phyloP scores from a whole-genome alignment of 2,797 vertebrate species.

The Bufotes viridis region DNA sequence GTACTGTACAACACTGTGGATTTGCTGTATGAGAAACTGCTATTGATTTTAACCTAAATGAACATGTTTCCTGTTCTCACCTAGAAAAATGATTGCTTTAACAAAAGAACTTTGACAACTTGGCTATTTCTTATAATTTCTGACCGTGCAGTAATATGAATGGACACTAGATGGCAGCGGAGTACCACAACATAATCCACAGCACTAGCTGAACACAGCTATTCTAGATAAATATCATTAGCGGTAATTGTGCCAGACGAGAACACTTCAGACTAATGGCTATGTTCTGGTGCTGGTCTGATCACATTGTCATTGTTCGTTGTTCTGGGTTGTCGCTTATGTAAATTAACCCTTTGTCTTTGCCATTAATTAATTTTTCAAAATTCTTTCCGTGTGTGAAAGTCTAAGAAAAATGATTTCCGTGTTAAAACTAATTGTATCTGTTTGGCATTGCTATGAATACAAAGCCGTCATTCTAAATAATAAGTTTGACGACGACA shows the following conservation, averaged over 20 bases:
- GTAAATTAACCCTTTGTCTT: neutral
- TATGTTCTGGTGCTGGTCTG: neutral
- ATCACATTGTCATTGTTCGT: neutral
- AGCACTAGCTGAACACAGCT: accelerated
- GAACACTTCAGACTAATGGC: neutral
- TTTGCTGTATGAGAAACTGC: no score
- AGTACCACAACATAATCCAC: neutral
- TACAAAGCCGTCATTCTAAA: no score
- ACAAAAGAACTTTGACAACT: neutral
- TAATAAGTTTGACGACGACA: neutral
- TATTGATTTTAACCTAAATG: no score
- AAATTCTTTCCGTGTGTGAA: no score
- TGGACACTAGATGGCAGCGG: conserved; percentile 42
- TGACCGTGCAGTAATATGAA: neutral
- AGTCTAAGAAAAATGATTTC: neutral
- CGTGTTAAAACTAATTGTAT: no score
- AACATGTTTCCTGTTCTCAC: no score
- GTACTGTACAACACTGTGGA: no score
- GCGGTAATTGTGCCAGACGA: neutral
- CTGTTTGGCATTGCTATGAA: no score
- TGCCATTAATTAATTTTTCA: no score
- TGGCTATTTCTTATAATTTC: neutral
- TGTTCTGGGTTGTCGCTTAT: neutral
- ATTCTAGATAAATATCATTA: neutral
- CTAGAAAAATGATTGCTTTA: neutral